Evolutionary conservation across 2,797 vertebrate species (phyloP), one percentile per base, ranked within the genome.

Genomic region (Cossypha niveicapilla): DNA sequence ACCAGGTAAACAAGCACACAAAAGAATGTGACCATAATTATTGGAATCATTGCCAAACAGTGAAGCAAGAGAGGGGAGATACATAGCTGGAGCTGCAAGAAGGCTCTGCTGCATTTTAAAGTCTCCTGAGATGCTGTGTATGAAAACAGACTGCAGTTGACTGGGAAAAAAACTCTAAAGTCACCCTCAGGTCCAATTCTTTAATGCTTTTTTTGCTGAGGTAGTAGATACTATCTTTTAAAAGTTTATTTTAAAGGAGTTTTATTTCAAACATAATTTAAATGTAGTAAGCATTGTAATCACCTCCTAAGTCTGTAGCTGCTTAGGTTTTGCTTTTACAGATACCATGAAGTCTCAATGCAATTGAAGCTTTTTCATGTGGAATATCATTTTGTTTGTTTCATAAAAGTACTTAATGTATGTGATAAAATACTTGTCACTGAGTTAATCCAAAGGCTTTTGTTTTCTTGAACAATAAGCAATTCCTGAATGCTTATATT

Each of bases 221-320:
- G 15, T 74, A 45, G 30, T 28, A 8, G 9, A 30, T 78, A 42
- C 15, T 72, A 12, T 66, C 66, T 86, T 78, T 34, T 24, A 78
- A 90, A 65, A 54, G 8, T 53, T 88, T 73, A n/a, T 63, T 84
- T 24, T 47, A 11, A 84, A 91, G 10, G 37, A 5, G 0, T 1
- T 85, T 93, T 79, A 53, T 78, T 94, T 89, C 44, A 60, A 48
- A 47, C 37, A 19, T 44, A 56, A 63, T 44, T 79, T 75, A 56
- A 74, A 67, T 27, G 7, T 86, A 32, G 24, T 45, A 67, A 87
- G 10, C 34, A 39, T 32, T 42, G 10, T 53, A 63, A 32, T 67
- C 37, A 51, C 5, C 50, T 68, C 15, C 15, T 16, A 68, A 65
- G 23, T 54, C 45, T 77, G 3, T 45, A 82, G 13, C 83, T 85